Base-by-base conservation (phyloP, 1,140 invertebrate species). In the Aphelinus atriplicis region DNA sequence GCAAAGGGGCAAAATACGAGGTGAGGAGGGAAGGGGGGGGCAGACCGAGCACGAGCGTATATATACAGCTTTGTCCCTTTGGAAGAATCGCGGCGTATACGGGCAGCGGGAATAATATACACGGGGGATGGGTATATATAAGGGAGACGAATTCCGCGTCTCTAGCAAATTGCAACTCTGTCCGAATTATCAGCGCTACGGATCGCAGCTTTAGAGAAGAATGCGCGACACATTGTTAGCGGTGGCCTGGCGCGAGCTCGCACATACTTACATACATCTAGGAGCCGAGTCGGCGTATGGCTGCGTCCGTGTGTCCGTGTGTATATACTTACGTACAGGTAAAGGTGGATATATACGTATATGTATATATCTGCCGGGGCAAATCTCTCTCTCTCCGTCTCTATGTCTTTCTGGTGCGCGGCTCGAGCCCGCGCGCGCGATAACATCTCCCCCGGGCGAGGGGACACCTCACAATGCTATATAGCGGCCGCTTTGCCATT, bases 131-230 rank as follows among this genome's bases (percentile, higher is more conserved):
- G 63, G 63, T 62, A 67, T 63, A 63, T 71, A 71, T 56, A 71
- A 66, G 71, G 69, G 64, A 75, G 73, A 67, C 70, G 80, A 79
- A 77, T 73, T 67, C 71, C 56, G 74, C 72, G 76, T 76, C 79
- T 78, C 80, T 80, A 82, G 81, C 83, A 84, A 84, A 84, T 83
- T 84, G 83, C 81, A 81, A 83, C 80, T 84, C 81, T 82, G 83
- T 82, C 81, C 79, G 81, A 81, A 84, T 84, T 81, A 84, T 84
- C 83, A 81, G 77, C 70, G 78, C 65, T 66, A 69, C 79, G 80
- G 83, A 84, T 84, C 83, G 81, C 26, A 26, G 80, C 71, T 73
- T 58, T 80, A 79, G 79, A 82, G 79, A 82, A 81, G 82, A 84
- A 84, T 84, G 81, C 81, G 26, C 26, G 26, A 26, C 26, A 26